Conservation (phyloP, 2,888 invertebrate genomes). For the Camponotus fellah region DNA sequence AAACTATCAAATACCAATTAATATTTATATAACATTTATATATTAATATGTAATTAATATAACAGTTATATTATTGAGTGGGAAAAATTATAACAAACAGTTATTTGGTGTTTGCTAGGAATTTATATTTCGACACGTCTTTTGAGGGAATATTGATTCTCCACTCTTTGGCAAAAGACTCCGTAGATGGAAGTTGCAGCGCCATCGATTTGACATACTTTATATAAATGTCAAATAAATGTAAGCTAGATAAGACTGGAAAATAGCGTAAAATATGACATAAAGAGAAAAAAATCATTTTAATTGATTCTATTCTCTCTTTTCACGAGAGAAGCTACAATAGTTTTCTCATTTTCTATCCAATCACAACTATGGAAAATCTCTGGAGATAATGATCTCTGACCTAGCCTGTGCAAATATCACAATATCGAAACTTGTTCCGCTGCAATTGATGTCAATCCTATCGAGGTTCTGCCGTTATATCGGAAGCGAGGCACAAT, state of each 20-base stretch:
- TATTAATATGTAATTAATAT: too few species aligned
- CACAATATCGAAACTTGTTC: background rate
- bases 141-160: background rate
- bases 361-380: background rate
- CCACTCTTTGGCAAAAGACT: background rate
- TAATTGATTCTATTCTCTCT: background rate
- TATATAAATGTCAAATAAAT: background rate
- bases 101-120: too few species aligned
- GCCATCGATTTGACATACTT: slow-evolving; percentile 8
- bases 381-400: background rate
- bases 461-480: background rate
- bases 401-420: slow-evolving; percentile 12
- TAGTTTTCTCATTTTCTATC: background rate
- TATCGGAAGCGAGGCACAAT: slow-evolving; percentile 6
- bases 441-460: slow-evolving; percentile 16
- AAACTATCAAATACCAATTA: background rate
- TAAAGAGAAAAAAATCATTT: background rate
- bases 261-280: background rate
- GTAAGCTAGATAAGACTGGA: background rate
- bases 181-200: background rate
- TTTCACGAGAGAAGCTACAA: background rate
- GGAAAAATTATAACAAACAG: too few species aligned
- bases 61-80: too few species aligned
- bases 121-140: background rate
- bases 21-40: too few species aligned